phyloP scores from a whole-genome alignment of 2,113 vertebrate species.

The Zeus faber region DNA sequence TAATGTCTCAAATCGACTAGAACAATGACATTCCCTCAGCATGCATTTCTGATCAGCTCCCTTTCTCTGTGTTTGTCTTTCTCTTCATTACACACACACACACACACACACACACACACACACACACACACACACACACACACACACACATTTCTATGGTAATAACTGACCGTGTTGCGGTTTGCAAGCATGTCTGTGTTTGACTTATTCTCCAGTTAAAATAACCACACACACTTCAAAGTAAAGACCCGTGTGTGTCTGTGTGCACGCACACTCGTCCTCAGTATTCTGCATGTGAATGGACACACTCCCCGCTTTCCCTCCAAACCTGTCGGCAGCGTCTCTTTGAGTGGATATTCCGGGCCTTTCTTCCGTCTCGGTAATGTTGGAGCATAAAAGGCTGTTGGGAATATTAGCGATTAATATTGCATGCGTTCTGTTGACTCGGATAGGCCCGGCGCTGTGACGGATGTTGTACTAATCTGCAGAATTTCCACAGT shows the following conservation, averaged over 20 bases:
- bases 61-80: slow-evolving; percentile 60
- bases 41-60: slow-evolving; percentile 67
- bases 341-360: slow-evolving; percentile 68
- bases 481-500: slow-evolving; percentile 75
- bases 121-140: no score
- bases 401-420: slow-evolving; percentile 70
- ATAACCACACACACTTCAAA: neutral
- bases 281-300: neutral
- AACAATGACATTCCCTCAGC: slow-evolving; percentile 70
- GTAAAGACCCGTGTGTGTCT: neutral
- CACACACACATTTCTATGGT: slow-evolving; percentile 3
- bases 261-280: slow-evolving; percentile 4
- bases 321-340: slow-evolving; percentile 48
- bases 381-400: slow-evolving; percentile 72
- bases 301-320: slow-evolving; percentile 23
- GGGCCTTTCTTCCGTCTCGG: slow-evolving; percentile 68
- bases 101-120: no score
- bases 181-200: no score
- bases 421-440: slow-evolving; percentile 78
- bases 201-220: no score
- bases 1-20: slow-evolving; percentile 72
- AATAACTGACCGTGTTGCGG: no score
- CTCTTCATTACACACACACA: slow-evolving; percentile 31
- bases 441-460: slow-evolving; percentile 64
- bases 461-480: slow-evolving; percentile 70